Conservation (phyloP, 1,140 invertebrate species). For the Bombus sylvicola region DNA sequence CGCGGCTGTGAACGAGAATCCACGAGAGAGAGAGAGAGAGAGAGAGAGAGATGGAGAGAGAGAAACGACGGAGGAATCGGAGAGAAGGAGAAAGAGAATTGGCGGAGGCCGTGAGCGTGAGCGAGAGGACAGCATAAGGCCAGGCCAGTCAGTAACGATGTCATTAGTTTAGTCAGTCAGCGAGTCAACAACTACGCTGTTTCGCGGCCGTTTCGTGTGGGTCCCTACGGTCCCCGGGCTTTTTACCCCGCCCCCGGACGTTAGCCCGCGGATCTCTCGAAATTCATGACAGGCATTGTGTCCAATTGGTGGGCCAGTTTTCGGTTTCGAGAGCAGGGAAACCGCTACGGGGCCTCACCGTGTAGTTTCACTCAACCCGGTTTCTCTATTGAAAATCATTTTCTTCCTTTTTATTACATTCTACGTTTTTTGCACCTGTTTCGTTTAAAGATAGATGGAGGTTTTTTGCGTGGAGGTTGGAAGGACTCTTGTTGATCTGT, state of each 20-base stretch:
- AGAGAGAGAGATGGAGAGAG: neutral
- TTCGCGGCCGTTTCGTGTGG: conserved; percentile 67
- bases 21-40: neutral
- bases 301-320: conserved; percentile 8
- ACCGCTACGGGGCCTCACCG: neutral
- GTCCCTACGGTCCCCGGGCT: conserved; percentile 37
- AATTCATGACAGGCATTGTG: conserved; percentile 48
- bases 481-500: no score
- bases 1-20: neutral
- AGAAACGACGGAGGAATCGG: neutral
- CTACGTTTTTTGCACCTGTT: neutral
- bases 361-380: neutral
- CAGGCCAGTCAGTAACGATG: conserved; percentile 80
- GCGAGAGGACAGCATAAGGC: conserved; percentile 68
- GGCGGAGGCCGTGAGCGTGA: conserved; percentile 20
- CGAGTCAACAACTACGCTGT: conserved; percentile 77
- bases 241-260: neutral
- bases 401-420: neutral
- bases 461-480: neutral
- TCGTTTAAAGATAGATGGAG: no score
- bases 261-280: conserved; percentile 41
- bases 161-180: conserved; percentile 81
- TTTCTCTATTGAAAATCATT: neutral
- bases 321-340: conserved; percentile 1
- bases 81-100: no score